These are phyloP conservation scores for Ricordea florida DNA, from an alignment of 92 coral and sea anemone genomes.

Conservation along the genomic window DNA sequence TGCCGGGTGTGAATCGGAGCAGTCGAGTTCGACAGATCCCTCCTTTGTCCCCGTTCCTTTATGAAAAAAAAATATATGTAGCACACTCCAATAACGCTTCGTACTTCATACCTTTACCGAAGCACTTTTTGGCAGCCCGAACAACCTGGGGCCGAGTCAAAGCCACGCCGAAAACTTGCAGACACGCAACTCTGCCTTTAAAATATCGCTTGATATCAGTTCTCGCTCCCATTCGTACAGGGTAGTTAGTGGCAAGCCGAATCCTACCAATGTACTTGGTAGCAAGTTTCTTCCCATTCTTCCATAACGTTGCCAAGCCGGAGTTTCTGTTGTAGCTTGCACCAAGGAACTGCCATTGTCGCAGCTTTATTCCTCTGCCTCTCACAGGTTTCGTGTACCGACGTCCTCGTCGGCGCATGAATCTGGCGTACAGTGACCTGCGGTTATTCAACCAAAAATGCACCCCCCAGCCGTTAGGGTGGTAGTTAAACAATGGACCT, in stretches of 20 bases:
- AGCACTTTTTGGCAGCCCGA: constrained; percentile 44
- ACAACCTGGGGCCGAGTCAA: constrained; percentile 42
- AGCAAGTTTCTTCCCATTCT: constrained; percentile 47
- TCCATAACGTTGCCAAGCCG: constrained; percentile 66
- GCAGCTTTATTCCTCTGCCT: constrained; percentile 21
- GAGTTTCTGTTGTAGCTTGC: constrained; percentile 68
- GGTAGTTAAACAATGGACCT: constrained; percentile 84
- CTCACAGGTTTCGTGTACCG: constrained; percentile 20
- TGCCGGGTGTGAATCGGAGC: too few relatives aligned
- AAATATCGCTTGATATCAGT: constrained; percentile 50
- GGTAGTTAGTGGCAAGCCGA: constrained; percentile 79
- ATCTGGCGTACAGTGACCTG: constrained; percentile 52
- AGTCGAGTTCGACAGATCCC: too few relatives aligned
- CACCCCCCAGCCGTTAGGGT: constrained; percentile 77
- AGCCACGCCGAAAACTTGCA: constrained; percentile 48
- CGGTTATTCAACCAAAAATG: constrained; percentile 62
- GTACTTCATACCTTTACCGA: neutral
- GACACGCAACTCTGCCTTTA: constrained; percentile 64
- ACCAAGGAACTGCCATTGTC: constrained; percentile 74
- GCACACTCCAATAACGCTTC: too few relatives aligned
- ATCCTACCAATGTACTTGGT: constrained; percentile 51
- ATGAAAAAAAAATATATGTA: too few relatives aligned
- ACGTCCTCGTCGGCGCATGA: constrained; percentile 59
- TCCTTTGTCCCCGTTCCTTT: too few relatives aligned
- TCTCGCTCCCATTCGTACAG: constrained; percentile 78